Evolutionary conservation across 2,888 invertebrate species (phyloP), one percentile per base, ranked within the genome.

Genomic region (Leptodirus hochenwartii): DNA sequence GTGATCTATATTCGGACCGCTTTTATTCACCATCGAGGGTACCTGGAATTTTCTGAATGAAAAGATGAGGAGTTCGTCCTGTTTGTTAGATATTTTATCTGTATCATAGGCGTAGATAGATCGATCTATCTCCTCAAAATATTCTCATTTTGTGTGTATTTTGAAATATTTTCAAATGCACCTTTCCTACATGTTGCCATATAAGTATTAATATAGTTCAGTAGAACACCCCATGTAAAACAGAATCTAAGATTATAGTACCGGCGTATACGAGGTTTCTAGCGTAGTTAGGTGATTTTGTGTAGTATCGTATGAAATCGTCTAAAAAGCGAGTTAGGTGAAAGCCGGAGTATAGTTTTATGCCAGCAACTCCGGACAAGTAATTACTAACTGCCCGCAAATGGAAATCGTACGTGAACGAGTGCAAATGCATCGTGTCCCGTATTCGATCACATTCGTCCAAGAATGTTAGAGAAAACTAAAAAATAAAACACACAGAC

Each of bases 331-430:
- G 66, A 14, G 70, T 69, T 4, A 79, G 56, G 47, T 80, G 75
- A 49, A 77, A 80, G 22, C 69, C 69, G 34, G 62, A 63, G 33
- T 49, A 49, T 14, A 55, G 42, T 41, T 61, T 61, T 25, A 64
- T 52, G 2, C 59, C 54, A 39, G 59, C 54, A 33, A 58, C 59
- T 26, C 65, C 67, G 29, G 66, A 62, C 30, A 76, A 62, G 43
- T 73, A 75, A 8, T 66, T 62, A 44, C 69, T 69, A 30, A 77
- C 63, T 33, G 66, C 66, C 20, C 77, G 60, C 34, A 79, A 53
- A 49, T 79, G 79, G 49, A 73, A 78, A 53, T 79, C 78, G 42
- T 77, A 77, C 0, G 76, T 71, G 47, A 78, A 79, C 3, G 78
- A 78, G 51, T 79, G 78, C 30, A 77, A 56, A 50, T 78, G 78